Base-by-base conservation (phyloP, 2,797 vertebrate genomes). In the Acanthiza pusilla region DNA sequence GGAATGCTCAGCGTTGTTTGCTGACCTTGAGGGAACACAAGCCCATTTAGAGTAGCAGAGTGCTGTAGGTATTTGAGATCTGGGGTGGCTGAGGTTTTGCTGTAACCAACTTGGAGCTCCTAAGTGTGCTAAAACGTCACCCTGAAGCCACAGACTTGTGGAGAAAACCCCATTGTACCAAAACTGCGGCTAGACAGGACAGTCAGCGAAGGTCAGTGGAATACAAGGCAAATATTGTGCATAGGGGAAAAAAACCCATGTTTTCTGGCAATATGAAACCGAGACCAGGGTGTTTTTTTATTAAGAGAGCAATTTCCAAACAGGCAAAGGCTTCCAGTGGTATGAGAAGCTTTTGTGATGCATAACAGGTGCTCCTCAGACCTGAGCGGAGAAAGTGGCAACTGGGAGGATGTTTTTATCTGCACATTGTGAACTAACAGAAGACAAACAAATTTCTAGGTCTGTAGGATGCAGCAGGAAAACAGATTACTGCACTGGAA, bases 101-200 rank as follows among this genome's bases (percentile, higher is more conserved):
- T 93, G n/a, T 94, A 84, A 93, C 88, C 80, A 72, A 0, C 71
- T 65, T 60, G 58, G 70, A 93, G 71, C 67, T 92, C 9, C 10
- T 74, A n/a, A 82, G 26, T 42, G 23, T 82, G 58, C 76, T 93
- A n/a, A 85, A 93, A 83, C 1, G 1, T 88, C 61, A 53, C 85
- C 75, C 71, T 47, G 43, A 89, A 92, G 78, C 91, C 95, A 94
- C 88, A 94, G 74, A 93, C 58, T 55, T 48, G 67, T 66, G 54
- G 74, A 93, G 91, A 95, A 94, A 95, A 82, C 65, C 60, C 83
- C 68, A 75, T 95, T 95, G 91, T 94, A 89, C 85, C 90, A 65
- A 87, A 89, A 20, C 11, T 14, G 57, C 0, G 61, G 94, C 94
- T n/a, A 83, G 72, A 74, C 75, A 45, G 92, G 93, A 78, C 88